Evolutionary conservation across 2,113 vertebrate genomes (phyloP).

Genomic region (Catharus minimus): DNA sequence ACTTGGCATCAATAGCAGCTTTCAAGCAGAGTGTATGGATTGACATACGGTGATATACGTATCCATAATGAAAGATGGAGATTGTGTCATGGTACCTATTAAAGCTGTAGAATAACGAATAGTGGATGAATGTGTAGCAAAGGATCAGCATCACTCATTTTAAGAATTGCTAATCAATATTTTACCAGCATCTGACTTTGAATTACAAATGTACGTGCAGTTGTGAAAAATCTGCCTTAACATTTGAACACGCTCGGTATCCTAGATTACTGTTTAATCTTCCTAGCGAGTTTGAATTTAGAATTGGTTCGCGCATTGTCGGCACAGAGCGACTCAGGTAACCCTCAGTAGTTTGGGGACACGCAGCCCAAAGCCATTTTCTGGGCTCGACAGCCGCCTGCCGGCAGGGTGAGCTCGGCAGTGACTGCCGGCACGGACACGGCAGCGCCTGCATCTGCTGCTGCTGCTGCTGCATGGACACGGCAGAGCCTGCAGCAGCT

Average conservation of each 20-base stretch:
- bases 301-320: neutral
- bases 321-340: neutral
- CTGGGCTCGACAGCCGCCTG: slow-evolving; percentile 40
- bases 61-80: neutral
- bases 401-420: neutral
- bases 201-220: neutral
- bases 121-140: neutral
- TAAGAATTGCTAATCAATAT: neutral
- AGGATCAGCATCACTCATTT: neutral
- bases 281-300: neutral
- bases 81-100: neutral
- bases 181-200: neutral
- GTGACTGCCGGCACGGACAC: neutral
- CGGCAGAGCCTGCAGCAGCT: neutral
- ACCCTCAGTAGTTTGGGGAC: accelerated
- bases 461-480: neutral
- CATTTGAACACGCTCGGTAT: neutral
- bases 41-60: neutral
- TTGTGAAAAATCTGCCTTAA: neutral
- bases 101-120: neutral
- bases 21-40: neutral
- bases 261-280: neutral
- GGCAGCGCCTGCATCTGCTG: no score
- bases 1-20: neutral
- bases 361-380: neutral